Percentiles rank a stretch among this genome's conserved stretches.
phyloP scores from a whole-genome alignment of 2,888 invertebrate genomes.

The Lepidochitona cinerea region DNA sequence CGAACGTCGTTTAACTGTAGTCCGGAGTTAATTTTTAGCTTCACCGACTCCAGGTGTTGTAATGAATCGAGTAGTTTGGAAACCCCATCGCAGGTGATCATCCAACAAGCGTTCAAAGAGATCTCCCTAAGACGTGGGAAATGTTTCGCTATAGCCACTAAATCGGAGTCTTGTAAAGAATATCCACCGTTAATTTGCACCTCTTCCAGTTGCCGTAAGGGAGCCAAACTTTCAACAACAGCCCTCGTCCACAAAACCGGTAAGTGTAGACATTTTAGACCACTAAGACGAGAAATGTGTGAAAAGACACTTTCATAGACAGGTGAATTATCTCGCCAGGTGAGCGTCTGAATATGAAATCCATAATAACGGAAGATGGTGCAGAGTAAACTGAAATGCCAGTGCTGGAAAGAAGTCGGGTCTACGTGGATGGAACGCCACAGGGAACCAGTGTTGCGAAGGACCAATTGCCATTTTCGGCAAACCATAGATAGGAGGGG shows the following conservation, averaged over 20 bases:
- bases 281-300: constrained; percentile 40
- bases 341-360: constrained; percentile 46
- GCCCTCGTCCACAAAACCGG: constrained; percentile 54
- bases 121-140: constrained; percentile 44
- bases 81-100: constrained; percentile 42
- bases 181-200: constrained; percentile 56
- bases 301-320: constrained; percentile 53
- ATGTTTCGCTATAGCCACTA: constrained; percentile 33
- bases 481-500: constrained; percentile 48
- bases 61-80: constrained; percentile 35
- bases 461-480: constrained; percentile 47
- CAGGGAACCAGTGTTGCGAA: constrained; percentile 40
- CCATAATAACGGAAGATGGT: constrained; percentile 50
- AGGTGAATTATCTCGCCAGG: constrained; percentile 51
- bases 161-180: constrained; percentile 42
- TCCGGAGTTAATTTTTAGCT: constrained; percentile 54
- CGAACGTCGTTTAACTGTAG: constrained; percentile 42
- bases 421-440: constrained; percentile 49
- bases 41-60: constrained; percentile 36
- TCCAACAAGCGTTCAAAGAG: constrained; percentile 57
- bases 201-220: constrained; percentile 39
- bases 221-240: constrained; percentile 43
- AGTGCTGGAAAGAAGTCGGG: constrained; percentile 36
- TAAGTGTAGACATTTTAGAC: constrained; percentile 42
- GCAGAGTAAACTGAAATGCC: constrained; percentile 47